A percentile compares a stretch with the other conserved stretches of the same genome.
Conservation (phyloP, 2,888 invertebrate species). For the Junonia oenone region DNA sequence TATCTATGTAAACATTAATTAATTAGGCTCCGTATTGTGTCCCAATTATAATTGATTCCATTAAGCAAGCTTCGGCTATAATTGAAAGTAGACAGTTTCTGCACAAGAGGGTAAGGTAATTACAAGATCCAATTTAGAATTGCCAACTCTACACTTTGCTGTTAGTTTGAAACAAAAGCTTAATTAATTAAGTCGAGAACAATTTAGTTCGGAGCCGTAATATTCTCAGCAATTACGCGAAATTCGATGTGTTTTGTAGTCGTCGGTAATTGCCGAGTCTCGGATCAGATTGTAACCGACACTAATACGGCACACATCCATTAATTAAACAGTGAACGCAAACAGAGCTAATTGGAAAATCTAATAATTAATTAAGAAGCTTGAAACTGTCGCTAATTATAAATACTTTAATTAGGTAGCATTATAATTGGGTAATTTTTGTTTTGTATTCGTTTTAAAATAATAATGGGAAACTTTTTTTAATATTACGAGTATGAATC, state of each 20-base stretch:
- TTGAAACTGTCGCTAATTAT: slow-evolving; percentile 35
- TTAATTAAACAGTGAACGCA: slow-evolving; percentile 64
- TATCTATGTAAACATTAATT: slow-evolving; percentile 17
- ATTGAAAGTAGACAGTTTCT: slow-evolving; percentile 77
- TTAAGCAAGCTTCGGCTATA: slow-evolving; percentile 73
- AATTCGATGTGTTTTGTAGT: slow-evolving; percentile 76
- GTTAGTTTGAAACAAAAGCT: slow-evolving; percentile 80
- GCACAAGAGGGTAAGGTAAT: slow-evolving; percentile 76
- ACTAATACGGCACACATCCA: slow-evolving; percentile 69
- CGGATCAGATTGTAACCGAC: slow-evolving; percentile 70
- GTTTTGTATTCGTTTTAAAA: slow-evolving; percentile 9
- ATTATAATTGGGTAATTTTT: slow-evolving; percentile 26
- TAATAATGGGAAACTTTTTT: slow-evolving; percentile 14
- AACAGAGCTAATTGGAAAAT: slow-evolving; percentile 67
- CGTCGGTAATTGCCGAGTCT: slow-evolving; percentile 68
- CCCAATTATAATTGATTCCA: slow-evolving; percentile 74
- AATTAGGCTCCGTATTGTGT: slow-evolving; percentile 46
- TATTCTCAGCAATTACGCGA: slow-evolving; percentile 78
- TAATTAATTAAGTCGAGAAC: slow-evolving; percentile 80
- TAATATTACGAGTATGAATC: background rate
- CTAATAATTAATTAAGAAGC: slow-evolving; percentile 62
- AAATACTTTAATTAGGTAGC: slow-evolving; percentile 23
- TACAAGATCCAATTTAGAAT: slow-evolving; percentile 80
- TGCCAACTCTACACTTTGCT: slow-evolving; percentile 80
- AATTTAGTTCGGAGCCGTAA: slow-evolving; percentile 78